Base-by-base conservation (phyloP, 1,140 invertebrate genomes). In the Drosophila neocordata region DNA sequence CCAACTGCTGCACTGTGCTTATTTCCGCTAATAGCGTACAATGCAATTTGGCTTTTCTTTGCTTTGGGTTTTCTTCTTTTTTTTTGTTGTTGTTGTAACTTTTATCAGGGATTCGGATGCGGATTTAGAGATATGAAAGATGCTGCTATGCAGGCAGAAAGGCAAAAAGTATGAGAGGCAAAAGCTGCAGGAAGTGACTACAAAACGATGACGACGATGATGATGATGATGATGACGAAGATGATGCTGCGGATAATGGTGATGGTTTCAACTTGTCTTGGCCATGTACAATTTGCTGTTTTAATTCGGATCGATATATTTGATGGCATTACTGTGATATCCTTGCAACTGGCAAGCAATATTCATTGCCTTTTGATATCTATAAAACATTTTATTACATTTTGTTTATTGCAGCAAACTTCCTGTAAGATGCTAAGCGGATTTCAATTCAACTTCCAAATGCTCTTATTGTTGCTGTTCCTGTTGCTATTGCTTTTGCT, bases 11-110 rank as follows among this genome's bases (percentile, higher is more conserved):
- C 41, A 48, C 41, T 48, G 15, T 48, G 68, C 57, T 65, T 71
- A 64, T 58, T 58, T 73, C 68, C 70, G 53, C 69, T 73, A 73
- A 73, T 72, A 58, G 70, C 69, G 55, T 64, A 73, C 71, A 73
- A 73, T 73, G 69, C 71, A 73, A 73, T 73, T 73, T 72, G 41
- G 41, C 41, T 48, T 72, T 72, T 31, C 27, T 31, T 31, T 6
- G 27, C 4, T 31, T 24, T 24, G 4, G 6, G 38, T 15, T 41
- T 38, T n/a, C 5, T 41, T 13, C 4, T 24, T 1, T 31, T 7
- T 31, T 31, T 31, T 31, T 31, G 3, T 6, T 31, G 3, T 7
- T 31, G 4, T 31, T 31, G 27, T 31, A 31, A 31, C 7, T 44
- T 15, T 18, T 9, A 72, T 58, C 58, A 53, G 58, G 57, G 68